Conservation (phyloP, 2,113 vertebrate species). For the Rousettus leschenaultii region DNA sequence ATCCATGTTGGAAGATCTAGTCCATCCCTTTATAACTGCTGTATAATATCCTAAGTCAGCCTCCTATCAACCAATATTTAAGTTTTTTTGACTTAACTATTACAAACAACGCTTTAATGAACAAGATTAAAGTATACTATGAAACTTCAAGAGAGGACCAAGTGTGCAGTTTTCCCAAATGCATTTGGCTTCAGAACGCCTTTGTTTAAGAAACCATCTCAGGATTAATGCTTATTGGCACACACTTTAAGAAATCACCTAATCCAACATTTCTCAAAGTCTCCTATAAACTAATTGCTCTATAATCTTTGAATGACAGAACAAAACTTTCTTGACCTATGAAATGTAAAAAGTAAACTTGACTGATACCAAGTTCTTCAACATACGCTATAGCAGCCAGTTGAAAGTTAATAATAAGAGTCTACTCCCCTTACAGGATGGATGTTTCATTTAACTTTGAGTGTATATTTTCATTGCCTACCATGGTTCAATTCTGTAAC, state of each 20-base stretch:
- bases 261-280: background rate
- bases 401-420: background rate
- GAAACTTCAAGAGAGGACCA: background rate
- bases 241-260: background rate
- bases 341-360: background rate
- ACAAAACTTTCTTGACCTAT: background rate
- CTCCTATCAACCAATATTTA: background rate
- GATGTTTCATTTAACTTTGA: slow-evolving; percentile 11
- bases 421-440: background rate
- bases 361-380: background rate
- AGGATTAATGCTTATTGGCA: background rate
- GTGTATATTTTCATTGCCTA: slow-evolving; percentile 11
- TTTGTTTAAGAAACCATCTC: background rate
- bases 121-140: background rate
- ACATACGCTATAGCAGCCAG: background rate
- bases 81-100: background rate
- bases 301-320: background rate
- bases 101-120: background rate
- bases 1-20: background rate
- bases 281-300: background rate
- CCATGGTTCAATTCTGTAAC: slow-evolving; percentile 37
- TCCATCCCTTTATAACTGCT: background rate
- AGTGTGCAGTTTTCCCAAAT: background rate
- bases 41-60: background rate
- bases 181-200: background rate